phyloP scores from a whole-genome alignment of 2,113 vertebrate species.

The Xyliphius kryptos region DNA sequence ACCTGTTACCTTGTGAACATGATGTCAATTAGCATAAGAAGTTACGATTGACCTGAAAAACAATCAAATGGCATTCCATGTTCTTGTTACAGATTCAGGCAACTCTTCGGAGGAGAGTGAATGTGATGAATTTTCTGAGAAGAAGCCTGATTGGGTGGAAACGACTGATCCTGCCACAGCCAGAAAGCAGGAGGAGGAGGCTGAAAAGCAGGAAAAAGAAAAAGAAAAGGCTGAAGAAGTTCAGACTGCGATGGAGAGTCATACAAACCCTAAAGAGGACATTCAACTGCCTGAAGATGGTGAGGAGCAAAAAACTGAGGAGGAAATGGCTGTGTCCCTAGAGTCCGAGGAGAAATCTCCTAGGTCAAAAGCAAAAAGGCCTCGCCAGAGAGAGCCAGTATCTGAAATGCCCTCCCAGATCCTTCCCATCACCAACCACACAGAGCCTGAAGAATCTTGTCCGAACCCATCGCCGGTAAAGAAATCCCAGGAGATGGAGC shows the following conservation, averaged over 20 bases:
- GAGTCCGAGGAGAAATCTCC: constrained; percentile 62
- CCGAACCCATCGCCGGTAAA: constrained; percentile 36
- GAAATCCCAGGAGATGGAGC: constrained; percentile 53
- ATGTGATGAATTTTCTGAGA: constrained; percentile 45
- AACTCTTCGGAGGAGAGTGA: constrained; percentile 63
- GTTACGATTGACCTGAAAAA: too few species aligned
- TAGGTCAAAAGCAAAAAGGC: constrained; percentile 75
- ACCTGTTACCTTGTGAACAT: neutral
- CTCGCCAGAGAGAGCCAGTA: constrained; percentile 66
- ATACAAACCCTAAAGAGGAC: constrained; percentile 60
- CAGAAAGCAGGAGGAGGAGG: constrained; percentile 39
- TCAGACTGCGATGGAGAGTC: constrained; percentile 54
- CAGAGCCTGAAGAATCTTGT: constrained; percentile 40
- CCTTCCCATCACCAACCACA: constrained; percentile 45
- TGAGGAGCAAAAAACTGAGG: constrained; percentile 45
- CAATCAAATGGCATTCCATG: too few species aligned
- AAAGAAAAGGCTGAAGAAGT: constrained; percentile 59
- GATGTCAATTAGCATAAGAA: too few species aligned
- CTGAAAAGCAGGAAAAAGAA: constrained; percentile 49
- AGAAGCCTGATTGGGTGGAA: constrained; percentile 33
- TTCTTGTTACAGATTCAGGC: constrained; percentile 63
- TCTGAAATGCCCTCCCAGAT: constrained; percentile 62
- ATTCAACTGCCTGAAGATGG: constrained; percentile 30
- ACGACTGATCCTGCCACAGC: constrained; percentile 22
- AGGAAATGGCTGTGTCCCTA: constrained; percentile 24